phyloP scores from a whole-genome alignment of 1,140 invertebrate species.

The Drosophila tropicalis region DNA sequence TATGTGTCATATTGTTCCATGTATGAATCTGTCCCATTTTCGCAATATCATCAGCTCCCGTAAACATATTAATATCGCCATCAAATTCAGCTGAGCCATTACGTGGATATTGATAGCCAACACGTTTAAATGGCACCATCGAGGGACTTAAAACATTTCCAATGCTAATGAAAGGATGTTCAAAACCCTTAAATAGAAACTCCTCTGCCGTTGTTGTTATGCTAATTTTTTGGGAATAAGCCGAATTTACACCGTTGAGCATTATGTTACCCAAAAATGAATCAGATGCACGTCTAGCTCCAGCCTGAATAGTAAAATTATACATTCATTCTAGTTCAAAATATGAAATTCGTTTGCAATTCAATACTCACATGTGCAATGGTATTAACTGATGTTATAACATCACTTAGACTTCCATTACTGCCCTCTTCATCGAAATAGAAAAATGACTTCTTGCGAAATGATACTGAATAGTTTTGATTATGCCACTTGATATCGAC shows the following conservation, averaged over 20 bases:
- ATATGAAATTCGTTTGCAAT: no score
- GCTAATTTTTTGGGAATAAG: slow-evolving; percentile 83
- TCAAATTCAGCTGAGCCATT: slow-evolving; percentile 89
- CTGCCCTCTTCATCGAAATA: slow-evolving; percentile 89
- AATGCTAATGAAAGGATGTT: slow-evolving; percentile 88
- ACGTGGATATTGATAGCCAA: slow-evolving; percentile 92
- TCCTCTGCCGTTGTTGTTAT: slow-evolving; percentile 88
- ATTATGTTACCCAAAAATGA: background rate
- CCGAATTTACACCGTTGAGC: background rate
- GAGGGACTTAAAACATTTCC: slow-evolving; percentile 75
- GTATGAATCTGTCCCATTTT: slow-evolving; percentile 87
- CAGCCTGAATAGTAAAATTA: slow-evolving; percentile 85
- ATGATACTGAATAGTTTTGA: slow-evolving; percentile 93
- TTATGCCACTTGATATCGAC: slow-evolving; percentile 88
- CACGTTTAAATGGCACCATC: slow-evolving; percentile 86
- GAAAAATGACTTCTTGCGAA: slow-evolving; percentile 90
- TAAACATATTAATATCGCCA: slow-evolving; percentile 89
- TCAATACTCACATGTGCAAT: slow-evolving; percentile 88
- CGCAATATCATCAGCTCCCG: slow-evolving; percentile 85
- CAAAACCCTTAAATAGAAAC: slow-evolving; percentile 90
- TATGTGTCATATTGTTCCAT: slow-evolving; percentile 88
- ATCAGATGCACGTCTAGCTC: slow-evolving; percentile 82
- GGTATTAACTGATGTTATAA: slow-evolving; percentile 91
- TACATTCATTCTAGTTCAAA: background rate
- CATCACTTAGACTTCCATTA: slow-evolving; percentile 89